These are phyloP conservation scores for Chymomyza costata DNA, from an alignment of 1,140 invertebrate genomes.

Conservation along the genomic window DNA sequence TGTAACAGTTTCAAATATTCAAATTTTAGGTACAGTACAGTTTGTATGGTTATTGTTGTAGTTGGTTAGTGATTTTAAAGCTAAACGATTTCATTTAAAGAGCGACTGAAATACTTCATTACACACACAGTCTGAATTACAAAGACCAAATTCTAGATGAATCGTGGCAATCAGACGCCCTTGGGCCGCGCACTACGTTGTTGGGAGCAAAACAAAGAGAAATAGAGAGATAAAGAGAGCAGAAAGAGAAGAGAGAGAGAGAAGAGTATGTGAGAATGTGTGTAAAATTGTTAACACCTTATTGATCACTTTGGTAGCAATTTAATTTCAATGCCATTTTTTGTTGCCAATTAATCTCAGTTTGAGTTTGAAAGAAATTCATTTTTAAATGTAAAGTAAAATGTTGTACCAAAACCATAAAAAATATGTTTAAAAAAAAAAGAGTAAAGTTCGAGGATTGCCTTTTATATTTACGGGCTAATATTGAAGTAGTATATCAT, in stretches of 20 bases:
- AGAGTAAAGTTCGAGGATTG: too few relatives aligned
- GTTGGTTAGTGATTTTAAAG: slow-evolving; percentile 27
- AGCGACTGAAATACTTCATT: slow-evolving; percentile 74
- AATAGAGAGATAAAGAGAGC: slow-evolving; percentile 10
- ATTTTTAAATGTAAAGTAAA: slow-evolving; percentile 66
- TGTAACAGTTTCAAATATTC: slow-evolving; percentile 34
- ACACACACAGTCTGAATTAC: slow-evolving; percentile 75
- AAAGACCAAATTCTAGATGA: slow-evolving; percentile 74
- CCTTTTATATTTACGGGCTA: too few relatives aligned
- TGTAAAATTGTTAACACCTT: slow-evolving; percentile 43
- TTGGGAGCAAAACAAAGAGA: slow-evolving; percentile 3
- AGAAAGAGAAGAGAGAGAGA: slow-evolving; percentile 53
- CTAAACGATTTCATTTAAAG: slow-evolving; percentile 64
- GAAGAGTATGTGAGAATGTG: slow-evolving; percentile 46
- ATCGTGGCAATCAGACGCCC: slow-evolving; percentile 73
- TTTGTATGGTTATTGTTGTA: slow-evolving; percentile 21
- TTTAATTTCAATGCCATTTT: slow-evolving; percentile 27
- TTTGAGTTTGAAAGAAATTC: slow-evolving; percentile 72
- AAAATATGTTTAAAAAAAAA: too few relatives aligned
- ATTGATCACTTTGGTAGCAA: slow-evolving; percentile 33
- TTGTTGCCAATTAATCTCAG: slow-evolving; percentile 59
- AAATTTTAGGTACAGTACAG: slow-evolving; percentile 56
- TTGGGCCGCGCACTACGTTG: slow-evolving; percentile 61
- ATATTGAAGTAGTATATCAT: too few relatives aligned
- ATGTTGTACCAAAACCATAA: slow-evolving; percentile 8